Base-by-base conservation (phyloP, 2,888 invertebrate genomes). In the Brachynemurus nebulosus region DNA sequence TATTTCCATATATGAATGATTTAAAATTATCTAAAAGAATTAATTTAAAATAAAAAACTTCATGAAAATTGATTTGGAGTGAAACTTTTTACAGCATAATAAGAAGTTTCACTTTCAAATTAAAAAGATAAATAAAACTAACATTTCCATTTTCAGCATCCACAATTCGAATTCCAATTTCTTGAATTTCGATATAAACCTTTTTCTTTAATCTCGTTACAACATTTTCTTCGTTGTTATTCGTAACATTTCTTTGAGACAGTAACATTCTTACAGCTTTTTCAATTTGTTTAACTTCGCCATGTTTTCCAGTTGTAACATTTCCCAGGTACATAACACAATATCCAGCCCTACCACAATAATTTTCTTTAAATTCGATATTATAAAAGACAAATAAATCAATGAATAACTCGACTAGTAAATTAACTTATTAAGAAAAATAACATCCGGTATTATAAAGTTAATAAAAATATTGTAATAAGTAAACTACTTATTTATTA, bases 1-100 rank as follows among this genome's bases (percentile, higher is more conserved):
- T 48, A 78, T 75, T 57, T 76, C 74, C 65, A 78, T 77, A 55
- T 72, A 78, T 39, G 71, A 69, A 57, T 76, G 74, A 45, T 69
- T 67, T 48, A 72, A 57, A 18, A 76, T 49, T 9, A 69, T 51
- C 74, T 75, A 55, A 46, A 66, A 61, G n/a, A 40, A 48, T 46
- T 30, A 44, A 17, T 30, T 27, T 30, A 30, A 30, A 30, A 18
- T 30, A 30, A 6, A 17, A 6, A 30, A 7, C n/a, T 41, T 11
- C 11, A 18, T n/a, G 20, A 47, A 39, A 39, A n/a, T n/a, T n/a
- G n/a, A n/a, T n/a, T n/a, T n/a, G n/a, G n/a, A n/a, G n/a, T n/a
- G n/a, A n/a, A n/a, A n/a, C n/a, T n/a, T n/a, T n/a, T n/a, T n/a
- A n/a, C n/a, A n/a, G n/a, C n/a, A n/a, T n/a, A n/a, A n/a, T n/a